Evolutionary conservation across 1,140 invertebrate genomes (phyloP).

Genomic region (Drosophila lacertosa): DNA sequence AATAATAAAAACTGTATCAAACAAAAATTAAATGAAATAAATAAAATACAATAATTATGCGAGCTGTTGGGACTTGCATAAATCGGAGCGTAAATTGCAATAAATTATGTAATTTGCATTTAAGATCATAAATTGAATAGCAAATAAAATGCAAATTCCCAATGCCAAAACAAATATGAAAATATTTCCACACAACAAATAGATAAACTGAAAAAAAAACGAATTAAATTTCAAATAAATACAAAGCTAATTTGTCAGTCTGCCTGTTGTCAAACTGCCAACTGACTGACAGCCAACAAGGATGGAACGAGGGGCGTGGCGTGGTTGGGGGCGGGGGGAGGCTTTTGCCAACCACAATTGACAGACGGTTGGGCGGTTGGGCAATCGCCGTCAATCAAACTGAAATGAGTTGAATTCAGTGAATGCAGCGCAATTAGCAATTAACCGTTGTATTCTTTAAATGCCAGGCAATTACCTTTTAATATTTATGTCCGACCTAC

Average conservation of each 20-base stretch:
- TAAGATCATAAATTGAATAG: conserved; percentile 65
- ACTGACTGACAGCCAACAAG: neutral
- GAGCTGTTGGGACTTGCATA: conserved; percentile 38
- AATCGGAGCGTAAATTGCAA: conserved; percentile 61
- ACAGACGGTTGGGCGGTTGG: neutral
- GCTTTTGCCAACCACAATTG: conserved; percentile 26
- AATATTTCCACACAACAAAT: conserved; percentile 30
- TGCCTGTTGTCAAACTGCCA: conserved; percentile 28
- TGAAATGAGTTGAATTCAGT: conserved; percentile 58
- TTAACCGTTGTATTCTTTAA: conserved; percentile 52
- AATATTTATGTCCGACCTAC: conserved; percentile 67
- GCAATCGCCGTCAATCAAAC: conserved; percentile 62
- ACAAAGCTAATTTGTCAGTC: conserved; percentile 77
- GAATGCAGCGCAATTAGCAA: conserved; percentile 54
- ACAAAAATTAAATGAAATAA: conserved; percentile 37
- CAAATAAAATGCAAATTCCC: conserved; percentile 25
- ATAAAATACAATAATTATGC: conserved; percentile 56
- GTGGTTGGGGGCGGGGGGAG: neutral
- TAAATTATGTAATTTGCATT: conserved; percentile 76
- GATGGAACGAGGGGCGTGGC: neutral
- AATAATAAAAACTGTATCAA: conserved; percentile 46
- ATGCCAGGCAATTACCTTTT: conserved; percentile 63
- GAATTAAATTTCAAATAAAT: conserved; percentile 62
- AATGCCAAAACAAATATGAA: conserved; percentile 41
- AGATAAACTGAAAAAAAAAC: conserved; percentile 32